Base-by-base conservation (phyloP, 2,888 invertebrate species). In the Octonoba sinensis region DNA sequence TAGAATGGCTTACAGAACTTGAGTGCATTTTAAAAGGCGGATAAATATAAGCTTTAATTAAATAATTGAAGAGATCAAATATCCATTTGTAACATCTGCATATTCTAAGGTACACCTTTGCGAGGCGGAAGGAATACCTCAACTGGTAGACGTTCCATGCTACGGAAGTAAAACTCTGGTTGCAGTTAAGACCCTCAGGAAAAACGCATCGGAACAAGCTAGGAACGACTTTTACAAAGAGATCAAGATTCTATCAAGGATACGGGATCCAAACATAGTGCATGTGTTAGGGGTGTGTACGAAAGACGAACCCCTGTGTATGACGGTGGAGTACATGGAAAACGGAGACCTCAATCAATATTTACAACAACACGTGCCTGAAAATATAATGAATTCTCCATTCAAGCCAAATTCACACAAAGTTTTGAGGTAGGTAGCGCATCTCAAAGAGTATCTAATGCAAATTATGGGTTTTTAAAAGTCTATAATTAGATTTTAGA, bases 271-370 rank as follows among this genome's bases (percentile, higher is more conserved):
- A 51, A 95, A 96, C 89, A 91, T 96, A 84, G 94, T 94, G 59
- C 91, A 94, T 83, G 93, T 95, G 85, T 91, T 96, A 73, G 95
- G 95, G 20, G 91, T 95, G 85, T 95, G 95, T 88, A 92, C 93
- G 60, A 91, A 92, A 51, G 93, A 94, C 86, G 95, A 95, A 87
- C 95, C 96, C 6, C 93, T 94, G 87, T 94, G 94, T 88, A 94
- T 95, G 86, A 92, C 96, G n/a, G 92, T 95, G 86, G 96, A 96
- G 89, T 95, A 95, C 88, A 94, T 95, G 87, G 94, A 95, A 88
- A 93, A 93, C 84, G 95, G 95, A 36, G 95, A 95, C 87, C 91
- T 96, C 83, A 93, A 95, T 85, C 92, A 91, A 88, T 95, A 92
- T 89, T 90, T 95, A 59, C 92, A 94, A 86, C 91, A 93, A 16